Evolutionary conservation across 37 sponge, comb jelly and placozoan genomes (phyloP).

Genomic region (Cliona cf. orientalis): DNA sequence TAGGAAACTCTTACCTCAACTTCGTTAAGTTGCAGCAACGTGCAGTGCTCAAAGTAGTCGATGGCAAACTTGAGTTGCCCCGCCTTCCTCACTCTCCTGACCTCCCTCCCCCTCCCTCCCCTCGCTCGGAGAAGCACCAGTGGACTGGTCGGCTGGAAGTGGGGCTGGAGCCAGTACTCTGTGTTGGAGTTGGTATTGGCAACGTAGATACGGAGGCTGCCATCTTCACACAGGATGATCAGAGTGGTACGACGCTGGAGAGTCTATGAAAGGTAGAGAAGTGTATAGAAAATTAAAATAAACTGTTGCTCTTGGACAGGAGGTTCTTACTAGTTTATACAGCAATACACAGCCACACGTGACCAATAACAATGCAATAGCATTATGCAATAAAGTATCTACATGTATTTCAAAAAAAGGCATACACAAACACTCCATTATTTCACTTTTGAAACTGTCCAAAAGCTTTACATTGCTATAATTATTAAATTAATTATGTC

Average conservation of each 20-base stretch:
- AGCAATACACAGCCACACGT: too few species aligned
- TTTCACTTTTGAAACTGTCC: too few species aligned
- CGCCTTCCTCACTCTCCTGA: not conserved
- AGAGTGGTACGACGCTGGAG: conserved; percentile 70
- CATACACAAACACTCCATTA: too few species aligned
- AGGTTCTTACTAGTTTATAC: too few species aligned
- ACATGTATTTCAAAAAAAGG: too few species aligned
- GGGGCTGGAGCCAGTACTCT: conserved; percentile 73
- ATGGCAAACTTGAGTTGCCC: conserved; percentile 71
- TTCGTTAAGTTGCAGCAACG: conserved; percentile 44
- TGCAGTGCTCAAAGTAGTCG: conserved; percentile 91
- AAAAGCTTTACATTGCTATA: too few species aligned
- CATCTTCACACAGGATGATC: conserved; percentile 89
- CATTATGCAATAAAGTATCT: too few species aligned
- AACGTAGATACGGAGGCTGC: conserved; percentile 80
- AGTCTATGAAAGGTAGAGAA: conserved; percentile 8
- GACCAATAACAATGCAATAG: too few species aligned
- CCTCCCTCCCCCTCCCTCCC: conserved; percentile 20
- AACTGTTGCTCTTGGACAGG: too few species aligned
- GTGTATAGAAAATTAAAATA: too few species aligned
- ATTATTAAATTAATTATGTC: too few species aligned
- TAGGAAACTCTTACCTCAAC: conserved; percentile 53
- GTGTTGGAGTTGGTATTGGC: conserved; percentile 63
- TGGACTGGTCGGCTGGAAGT: conserved; percentile 80
- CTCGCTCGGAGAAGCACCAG: conserved; percentile 49